Evolutionary conservation across 2,888 invertebrate species (phyloP).

Genomic region (Tridacna gigas): DNA sequence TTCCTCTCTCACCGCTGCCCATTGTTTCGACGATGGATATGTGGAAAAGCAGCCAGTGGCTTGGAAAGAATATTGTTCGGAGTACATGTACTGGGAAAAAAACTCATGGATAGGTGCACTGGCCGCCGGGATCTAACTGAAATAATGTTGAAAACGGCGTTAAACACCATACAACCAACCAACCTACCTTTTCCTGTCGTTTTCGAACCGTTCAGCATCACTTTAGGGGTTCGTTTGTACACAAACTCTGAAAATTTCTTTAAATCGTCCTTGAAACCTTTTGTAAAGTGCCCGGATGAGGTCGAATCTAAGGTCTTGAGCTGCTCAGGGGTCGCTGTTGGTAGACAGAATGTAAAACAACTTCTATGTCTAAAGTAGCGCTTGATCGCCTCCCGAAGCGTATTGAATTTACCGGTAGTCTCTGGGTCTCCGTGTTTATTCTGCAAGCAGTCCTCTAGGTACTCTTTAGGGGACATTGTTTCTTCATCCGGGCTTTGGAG

Average conservation of each 20-base stretch:
- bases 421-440: not conserved
- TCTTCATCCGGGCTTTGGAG: not conserved
- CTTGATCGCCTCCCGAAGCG: not conserved
- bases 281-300: not conserved
- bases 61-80: no score
- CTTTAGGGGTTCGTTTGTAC: not conserved
- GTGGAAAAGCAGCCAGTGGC: no score
- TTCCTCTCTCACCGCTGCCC: no score
- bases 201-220: constrained; percentile 3
- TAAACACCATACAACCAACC: no score
- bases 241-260: not conserved
- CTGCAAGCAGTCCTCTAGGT: constrained; percentile 8
- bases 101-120: no score
- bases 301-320: not conserved
- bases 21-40: no score
- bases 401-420: not conserved
- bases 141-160: no score
- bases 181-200: constrained; percentile 14
- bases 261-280: constrained; percentile 5
- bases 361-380: not conserved
- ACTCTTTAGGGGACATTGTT: not conserved
- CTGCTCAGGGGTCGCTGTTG: not conserved
- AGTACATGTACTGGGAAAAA: no score
- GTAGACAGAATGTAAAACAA: constrained; percentile 2
- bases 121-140: no score